phyloP scores from a whole-genome alignment of 2,113 vertebrate genomes.

The Stigmatopora nigra region DNA sequence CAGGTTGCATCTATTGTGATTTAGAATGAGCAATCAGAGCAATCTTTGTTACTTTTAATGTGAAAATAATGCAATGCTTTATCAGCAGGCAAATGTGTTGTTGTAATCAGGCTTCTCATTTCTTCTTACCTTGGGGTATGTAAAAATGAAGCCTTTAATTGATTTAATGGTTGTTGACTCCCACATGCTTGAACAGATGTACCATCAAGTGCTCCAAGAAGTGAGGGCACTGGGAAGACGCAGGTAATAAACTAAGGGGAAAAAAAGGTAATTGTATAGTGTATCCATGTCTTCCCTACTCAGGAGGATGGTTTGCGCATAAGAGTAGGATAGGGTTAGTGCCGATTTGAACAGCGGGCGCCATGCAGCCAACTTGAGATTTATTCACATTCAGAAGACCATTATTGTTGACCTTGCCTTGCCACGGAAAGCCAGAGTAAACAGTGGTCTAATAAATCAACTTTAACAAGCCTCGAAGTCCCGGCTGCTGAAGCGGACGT shows the following conservation, averaged over 20 bases:
- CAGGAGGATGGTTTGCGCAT: conserved; percentile 28
- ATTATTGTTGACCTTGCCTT: conserved; percentile 75
- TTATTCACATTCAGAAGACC: conserved; percentile 74
- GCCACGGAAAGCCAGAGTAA: conserved; percentile 68
- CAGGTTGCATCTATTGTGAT: conserved; percentile 21
- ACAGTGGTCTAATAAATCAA: conserved; percentile 75
- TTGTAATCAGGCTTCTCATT: conserved; percentile 6
- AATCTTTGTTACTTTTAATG: conserved; percentile 24
- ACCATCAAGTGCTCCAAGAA: conserved; percentile 17
- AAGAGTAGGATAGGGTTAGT: conserved; percentile 7
- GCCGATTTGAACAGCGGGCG: conserved; percentile 37
- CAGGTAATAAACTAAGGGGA: conserved; percentile 12
- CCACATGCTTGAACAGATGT: conserved; percentile 42
- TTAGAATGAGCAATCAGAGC: conserved; percentile 5
- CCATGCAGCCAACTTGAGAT: conserved; percentile 56
- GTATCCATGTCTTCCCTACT: conserved; percentile 39
- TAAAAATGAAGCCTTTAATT: conserved; percentile 48
- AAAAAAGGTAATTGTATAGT: conserved; percentile 25
- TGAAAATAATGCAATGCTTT: conserved; percentile 31
- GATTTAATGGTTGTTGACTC: conserved; percentile 47
- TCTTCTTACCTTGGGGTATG: conserved; percentile 24
- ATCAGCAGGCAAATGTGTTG: conserved; percentile 5
- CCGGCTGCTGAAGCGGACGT: conserved; percentile 53
- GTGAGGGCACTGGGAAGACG: conserved; percentile 1
- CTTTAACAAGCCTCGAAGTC: conserved; percentile 71